Base-by-base conservation (phyloP, 2,888 invertebrate genomes). In the Andrena camellia region DNA sequence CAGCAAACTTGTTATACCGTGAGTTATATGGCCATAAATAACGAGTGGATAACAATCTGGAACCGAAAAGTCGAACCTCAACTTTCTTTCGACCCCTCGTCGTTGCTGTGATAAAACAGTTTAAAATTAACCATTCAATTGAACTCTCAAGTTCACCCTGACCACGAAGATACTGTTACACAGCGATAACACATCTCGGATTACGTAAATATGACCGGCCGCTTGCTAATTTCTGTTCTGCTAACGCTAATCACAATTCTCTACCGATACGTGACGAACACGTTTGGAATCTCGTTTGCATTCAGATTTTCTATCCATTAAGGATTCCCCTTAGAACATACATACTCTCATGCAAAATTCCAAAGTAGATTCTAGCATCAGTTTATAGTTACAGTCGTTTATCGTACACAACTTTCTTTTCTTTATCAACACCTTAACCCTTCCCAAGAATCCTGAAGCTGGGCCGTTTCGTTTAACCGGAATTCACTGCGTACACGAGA, bases 171-270 rank as follows among this genome's bases (percentile, higher is more conserved):
- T 82, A 63, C 60, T 71, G 59, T 83, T 83, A 68, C 64, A 57
- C 29, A 33, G 35, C 29, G 60, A 74, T 80, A 83, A 74, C 54
- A 35, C 26, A 50, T 64, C 72, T 54, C 75, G 1, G 7, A 42
- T 84, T 84, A 83, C 83, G 75, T 78, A 84, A 84, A 83, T 62
- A 68, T 23, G 31, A 42, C 67, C 42, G 64, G 7, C 31, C 50
- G 54, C 48, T 17, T 54, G 62, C 59, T 72, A 77, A 82, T 69
- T 60, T 8, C 20, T 57, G 67, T 42, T 66, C 17, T 35, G 35
- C 33, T 7, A 20, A 29, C 31, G 20, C 50, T 26, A 60, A 67
- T 23, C 26, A 17, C 17, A 26, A 35, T 57, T 69, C 42, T 26
- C 4, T 42, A 42, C 33, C 31, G 10, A 29, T 7, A n/a, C 33